Evolutionary conservation across 2,797 vertebrate species (phyloP), one percentile per base, ranked within the genome.

Genomic region (Ibycter americanus): DNA sequence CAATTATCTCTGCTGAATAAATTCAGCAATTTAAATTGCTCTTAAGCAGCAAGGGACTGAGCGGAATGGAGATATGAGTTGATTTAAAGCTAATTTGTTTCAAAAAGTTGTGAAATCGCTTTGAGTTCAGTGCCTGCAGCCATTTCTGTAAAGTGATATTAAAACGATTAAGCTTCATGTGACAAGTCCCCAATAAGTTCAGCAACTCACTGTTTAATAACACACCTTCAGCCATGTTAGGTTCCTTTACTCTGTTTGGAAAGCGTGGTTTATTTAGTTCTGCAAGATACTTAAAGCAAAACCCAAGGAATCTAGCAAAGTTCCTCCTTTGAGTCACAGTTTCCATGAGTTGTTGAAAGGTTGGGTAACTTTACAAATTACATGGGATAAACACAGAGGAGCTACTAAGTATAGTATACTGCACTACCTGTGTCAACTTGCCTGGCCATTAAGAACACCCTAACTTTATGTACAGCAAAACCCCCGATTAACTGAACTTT

Each of bases 41-140:
- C 71, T 49, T 91, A 91, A 93, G 63, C 44, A 95, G 95, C 34
- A 92, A 83, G 56, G n/a, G 61, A 85, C 63, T 2, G 1, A 83
- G 51, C 15, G 90, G 87, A 94, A 71, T n/a, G 32, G 25, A 87
- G 54, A 73, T 82, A 34, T 77, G 72, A 97, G 98, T 92, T 88
- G 98, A 98, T 98, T 98, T 97, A 95, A 97, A 97, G 83, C 89
- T 97, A 96, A 98, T 98, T 98, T 97, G 95, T 96, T 98, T 97
- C 95, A 76, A 93, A 97, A 97, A 97, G 87, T 90, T 97, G 90
- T 93, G 93, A 97, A 98, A 98, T 95, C 95, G 97, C 97, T 98
- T 97, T 98, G 96, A 62, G 36, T 85, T 93, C 27, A 23, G 46
- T 31, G n/a, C 70, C 66, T 49, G n/a, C 51, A 80, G n/a, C 31